Base-by-base conservation (phyloP, 53 echinoderm and acorn worm species). In the Echinometra lucunter region DNA sequence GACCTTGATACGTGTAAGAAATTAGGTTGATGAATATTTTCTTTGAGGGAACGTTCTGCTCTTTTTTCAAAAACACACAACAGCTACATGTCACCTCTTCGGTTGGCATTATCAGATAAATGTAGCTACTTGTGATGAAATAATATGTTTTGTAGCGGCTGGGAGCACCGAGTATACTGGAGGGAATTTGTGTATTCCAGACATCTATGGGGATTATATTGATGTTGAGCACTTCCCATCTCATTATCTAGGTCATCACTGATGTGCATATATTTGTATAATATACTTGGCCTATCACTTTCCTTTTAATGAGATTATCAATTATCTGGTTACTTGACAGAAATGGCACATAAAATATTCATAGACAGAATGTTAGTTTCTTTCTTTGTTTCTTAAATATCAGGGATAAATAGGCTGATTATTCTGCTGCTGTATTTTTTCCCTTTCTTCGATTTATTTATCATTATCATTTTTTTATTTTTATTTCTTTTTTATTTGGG, bases 1-100 rank as follows among this genome's bases (percentile, higher is more conserved):
- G 78, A 78, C 78, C 78, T 78, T 78, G 78, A 38, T 42, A n/a
- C n/a, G n/a, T n/a, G n/a, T n/a, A 6, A 35, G 17, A 30, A 40
- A 78, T 78, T 78, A 78, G 78, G 18, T 42, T 78, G 78, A 78
- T 78, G 78, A 78, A 21, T n/a, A n/a, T 78, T 78, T 35, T 21
- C 78, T 78, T 19, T 42, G 40, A 21, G 78, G 38, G 78, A 23
- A 78, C 12, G 42, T 42, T 40, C 5, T 19, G 42, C 35, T 15
- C 35, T 23, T 17, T 72, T 72, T 23, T 1, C 63, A 7, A 63
- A 25, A n/a, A n/a, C n/a, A n/a, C n/a, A n/a, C n/a, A n/a, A 63
- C 21, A 63, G 63, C 18, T 60, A 60, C 63, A 23, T 63, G 69
- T 69, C 15, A 34, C 69, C 32, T 69, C 69, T 32, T 11, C 2